Conservation (phyloP, 2,113 vertebrate species). For the Peromyscus maniculatus region DNA sequence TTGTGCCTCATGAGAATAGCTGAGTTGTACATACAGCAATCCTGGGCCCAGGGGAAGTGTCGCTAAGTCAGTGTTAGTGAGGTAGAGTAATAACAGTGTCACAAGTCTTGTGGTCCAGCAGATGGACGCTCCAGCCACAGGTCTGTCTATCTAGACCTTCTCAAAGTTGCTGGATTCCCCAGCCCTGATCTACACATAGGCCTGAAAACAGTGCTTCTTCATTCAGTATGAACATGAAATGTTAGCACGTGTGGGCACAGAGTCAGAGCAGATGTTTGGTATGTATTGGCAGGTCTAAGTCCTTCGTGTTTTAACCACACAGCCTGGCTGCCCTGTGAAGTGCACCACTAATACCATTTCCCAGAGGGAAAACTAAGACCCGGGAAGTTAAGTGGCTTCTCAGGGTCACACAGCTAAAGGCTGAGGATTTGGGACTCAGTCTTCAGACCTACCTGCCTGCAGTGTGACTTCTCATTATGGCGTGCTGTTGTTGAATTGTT, state of each 20-base stretch:
- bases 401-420: constrained; percentile 32
- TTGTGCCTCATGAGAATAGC: not conserved
- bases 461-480: not conserved
- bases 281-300: not conserved
- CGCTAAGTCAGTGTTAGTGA: not conserved
- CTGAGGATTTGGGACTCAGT: not conserved
- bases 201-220: constrained; percentile 18
- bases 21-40: not conserved
- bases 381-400: constrained; percentile 4
- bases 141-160: not conserved
- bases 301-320: not conserved
- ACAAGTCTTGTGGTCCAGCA: not conserved
- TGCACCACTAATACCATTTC: constrained; percentile 43
- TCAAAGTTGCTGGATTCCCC: constrained; percentile 1
- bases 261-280: constrained; percentile 11
- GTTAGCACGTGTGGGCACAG: not conserved
- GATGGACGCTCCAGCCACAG: constrained; percentile 3
- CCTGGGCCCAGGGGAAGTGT: not conserved
- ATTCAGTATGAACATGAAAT: not conserved
- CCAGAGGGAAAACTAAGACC: constrained; percentile 44
- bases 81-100: not conserved
- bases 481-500: not conserved
- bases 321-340: not conserved
- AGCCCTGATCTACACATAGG: constrained; percentile 8
- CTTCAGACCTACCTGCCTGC: not conserved